Conservation (phyloP, 2,888 invertebrate species). For the Lydus trimaculatus region DNA sequence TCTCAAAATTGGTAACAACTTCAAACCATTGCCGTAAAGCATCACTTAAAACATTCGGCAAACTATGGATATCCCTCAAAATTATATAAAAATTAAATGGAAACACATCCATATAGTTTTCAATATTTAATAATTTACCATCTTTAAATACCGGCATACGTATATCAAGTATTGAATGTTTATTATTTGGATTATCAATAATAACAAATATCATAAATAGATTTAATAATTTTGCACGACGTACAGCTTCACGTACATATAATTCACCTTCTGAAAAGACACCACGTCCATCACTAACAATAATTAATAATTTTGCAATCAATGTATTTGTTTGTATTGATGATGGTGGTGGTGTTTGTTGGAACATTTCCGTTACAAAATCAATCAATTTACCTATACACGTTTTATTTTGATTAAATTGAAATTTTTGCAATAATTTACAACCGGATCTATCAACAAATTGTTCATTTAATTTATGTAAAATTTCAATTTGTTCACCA, state of each 20-base stretch:
- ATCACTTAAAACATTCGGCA: constrained; percentile 93
- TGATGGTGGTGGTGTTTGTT: constrained; percentile 52
- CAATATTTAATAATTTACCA: constrained; percentile 68
- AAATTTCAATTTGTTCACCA: constrained; percentile 82
- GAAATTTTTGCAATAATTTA: constrained; percentile 79
- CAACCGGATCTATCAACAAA: constrained; percentile 89
- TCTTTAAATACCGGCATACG: constrained; percentile 76
- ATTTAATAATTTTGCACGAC: constrained; percentile 79
- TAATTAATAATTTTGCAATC: constrained; percentile 84
- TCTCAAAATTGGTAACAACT: constrained; percentile 73
- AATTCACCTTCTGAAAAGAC: constrained; percentile 88
- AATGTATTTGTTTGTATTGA: constrained; percentile 61
- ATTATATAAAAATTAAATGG: constrained; percentile 99
- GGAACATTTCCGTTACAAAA: constrained; percentile 75
- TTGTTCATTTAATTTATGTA: constrained; percentile 87
- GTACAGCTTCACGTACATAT: constrained; percentile 78
- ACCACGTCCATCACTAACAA: constrained; percentile 95
- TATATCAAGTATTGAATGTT: constrained; percentile 93
- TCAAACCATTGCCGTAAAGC: constrained; percentile 99
- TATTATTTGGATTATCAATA: constrained; percentile 91
- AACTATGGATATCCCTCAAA: constrained; percentile 83
- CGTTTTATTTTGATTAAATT: constrained; percentile 90
- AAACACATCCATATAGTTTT: constrained; percentile 91
- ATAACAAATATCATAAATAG: constrained; percentile 96
- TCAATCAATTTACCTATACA: constrained; percentile 84